phyloP scores from a whole-genome alignment of 2,797 vertebrate genomes.

The Protosalanx chinensis region DNA sequence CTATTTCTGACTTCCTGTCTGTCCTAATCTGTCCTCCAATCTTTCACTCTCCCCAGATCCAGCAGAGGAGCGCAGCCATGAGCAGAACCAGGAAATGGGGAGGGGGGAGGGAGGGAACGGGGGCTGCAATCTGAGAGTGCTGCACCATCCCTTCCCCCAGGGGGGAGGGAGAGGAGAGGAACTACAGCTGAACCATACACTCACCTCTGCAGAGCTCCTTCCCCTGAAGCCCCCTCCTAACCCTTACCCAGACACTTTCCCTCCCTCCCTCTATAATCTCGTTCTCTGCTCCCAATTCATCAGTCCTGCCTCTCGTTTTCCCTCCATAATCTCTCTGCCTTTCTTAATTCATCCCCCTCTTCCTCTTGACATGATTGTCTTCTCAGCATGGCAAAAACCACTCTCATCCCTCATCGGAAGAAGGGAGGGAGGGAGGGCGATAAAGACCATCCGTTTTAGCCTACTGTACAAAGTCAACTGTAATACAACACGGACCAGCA shows the following conservation, averaged over 20 bases:
- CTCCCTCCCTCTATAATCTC: neutral
- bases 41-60: neutral
- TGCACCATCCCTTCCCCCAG: neutral
- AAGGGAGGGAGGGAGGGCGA: neutral
- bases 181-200: conserved; percentile 22
- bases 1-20: neutral
- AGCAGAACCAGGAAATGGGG: neutral
- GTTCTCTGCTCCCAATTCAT: neutral
- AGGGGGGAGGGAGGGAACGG: conserved; percentile 4
- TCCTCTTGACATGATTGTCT: neutral
- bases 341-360: neutral
- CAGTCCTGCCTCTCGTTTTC: neutral
- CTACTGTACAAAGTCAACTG: conserved; percentile 44
- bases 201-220: conserved; percentile 53
- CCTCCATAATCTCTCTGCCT: neutral
- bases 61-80: neutral
- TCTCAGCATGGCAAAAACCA: neutral
- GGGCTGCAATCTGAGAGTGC: conserved; percentile 4
- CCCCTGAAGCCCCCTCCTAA: conserved; percentile 60
- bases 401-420: neutral
- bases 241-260: conserved; percentile 68
- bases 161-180: conserved; percentile 1
- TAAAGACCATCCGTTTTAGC: too few relatives aligned
- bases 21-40: neutral
- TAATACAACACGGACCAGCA: conserved; percentile 39